phyloP scores from a whole-genome alignment of 1,140 invertebrate genomes.

The Hycleus phaleratus region DNA sequence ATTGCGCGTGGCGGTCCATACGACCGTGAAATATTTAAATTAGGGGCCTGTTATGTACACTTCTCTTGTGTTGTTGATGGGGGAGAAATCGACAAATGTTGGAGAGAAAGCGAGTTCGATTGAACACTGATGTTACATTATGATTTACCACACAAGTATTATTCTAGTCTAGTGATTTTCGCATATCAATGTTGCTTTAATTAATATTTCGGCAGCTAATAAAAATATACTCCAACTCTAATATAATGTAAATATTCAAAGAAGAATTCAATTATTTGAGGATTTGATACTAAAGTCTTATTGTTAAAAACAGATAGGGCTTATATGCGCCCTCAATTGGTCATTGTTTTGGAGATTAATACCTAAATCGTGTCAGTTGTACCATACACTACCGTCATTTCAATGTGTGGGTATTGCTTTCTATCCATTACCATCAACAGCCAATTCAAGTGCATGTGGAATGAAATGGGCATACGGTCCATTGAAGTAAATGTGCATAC shows the following conservation, averaged over 20 bases:
- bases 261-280: no score
- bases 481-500: conserved; percentile 5
- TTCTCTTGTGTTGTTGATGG: conserved; percentile 26
- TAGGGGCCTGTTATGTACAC: conserved; percentile 29
- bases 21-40: conserved; percentile 33
- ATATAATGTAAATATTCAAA: no score
- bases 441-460: conserved; percentile 3
- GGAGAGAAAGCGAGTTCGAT: no score
- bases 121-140: no score
- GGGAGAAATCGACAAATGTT: no score
- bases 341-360: conserved; percentile 6
- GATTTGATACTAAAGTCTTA: no score
- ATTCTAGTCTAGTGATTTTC: no score
- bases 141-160: no score
- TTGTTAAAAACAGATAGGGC: no score
- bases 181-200: no score
- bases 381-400: background rate
- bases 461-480: conserved; percentile 9
- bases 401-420: background rate
- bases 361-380: conserved; percentile 9
- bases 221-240: no score
- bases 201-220: no score
- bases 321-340: background rate
- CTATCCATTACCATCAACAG: conserved; percentile 10
- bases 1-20: conserved; percentile 19